A percentile compares a stretch with the other conserved stretches of the same genome.
Evolutionary conservation across 2,113 vertebrate species (phyloP).

Genomic region (Anhinga rufa): DNA sequence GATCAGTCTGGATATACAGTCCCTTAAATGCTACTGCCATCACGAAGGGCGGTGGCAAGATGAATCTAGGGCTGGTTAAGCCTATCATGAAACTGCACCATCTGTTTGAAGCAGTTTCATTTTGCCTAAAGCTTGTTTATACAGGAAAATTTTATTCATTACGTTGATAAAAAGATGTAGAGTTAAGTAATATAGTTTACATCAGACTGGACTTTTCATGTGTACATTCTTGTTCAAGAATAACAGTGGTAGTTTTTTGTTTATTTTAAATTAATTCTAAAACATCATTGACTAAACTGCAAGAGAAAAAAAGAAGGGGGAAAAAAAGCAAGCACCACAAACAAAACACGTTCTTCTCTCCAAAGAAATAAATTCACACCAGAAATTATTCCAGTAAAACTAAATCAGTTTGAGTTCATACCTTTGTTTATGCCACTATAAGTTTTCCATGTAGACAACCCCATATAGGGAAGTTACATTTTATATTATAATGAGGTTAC

Average conservation of each 20-base stretch:
- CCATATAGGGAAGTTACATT: slow-evolving; percentile 43
- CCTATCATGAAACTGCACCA: not conserved
- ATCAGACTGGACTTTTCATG: not conserved
- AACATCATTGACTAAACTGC: not conserved
- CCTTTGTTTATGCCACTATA: slow-evolving; percentile 13
- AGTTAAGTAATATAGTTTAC: not conserved
- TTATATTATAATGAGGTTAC: slow-evolving; percentile 59
- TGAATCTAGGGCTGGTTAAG: not conserved
- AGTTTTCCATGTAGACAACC: slow-evolving; percentile 6
- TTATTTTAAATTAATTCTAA: not conserved
- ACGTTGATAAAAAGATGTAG: not conserved
- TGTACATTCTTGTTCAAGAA: not conserved
- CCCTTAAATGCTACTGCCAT: not conserved
- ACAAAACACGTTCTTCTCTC: not conserved
- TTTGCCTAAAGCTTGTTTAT: not conserved
- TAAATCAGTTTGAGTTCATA: slow-evolving; percentile 16
- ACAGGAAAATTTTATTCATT: not conserved
- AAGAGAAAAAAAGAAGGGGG: not conserved
- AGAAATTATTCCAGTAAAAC: slow-evolving; percentile 15
- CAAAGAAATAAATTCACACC: not conserved
- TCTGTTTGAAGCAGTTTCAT: not conserved
- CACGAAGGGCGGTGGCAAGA: not conserved
- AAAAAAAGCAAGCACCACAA: not conserved
- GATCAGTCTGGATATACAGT: not conserved
- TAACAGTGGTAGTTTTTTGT: not conserved